Percentiles rank a stretch among this genome's conserved stretches.
phyloP scores from a whole-genome alignment of 2,888 invertebrate species.

The Alcis repandata region DNA sequence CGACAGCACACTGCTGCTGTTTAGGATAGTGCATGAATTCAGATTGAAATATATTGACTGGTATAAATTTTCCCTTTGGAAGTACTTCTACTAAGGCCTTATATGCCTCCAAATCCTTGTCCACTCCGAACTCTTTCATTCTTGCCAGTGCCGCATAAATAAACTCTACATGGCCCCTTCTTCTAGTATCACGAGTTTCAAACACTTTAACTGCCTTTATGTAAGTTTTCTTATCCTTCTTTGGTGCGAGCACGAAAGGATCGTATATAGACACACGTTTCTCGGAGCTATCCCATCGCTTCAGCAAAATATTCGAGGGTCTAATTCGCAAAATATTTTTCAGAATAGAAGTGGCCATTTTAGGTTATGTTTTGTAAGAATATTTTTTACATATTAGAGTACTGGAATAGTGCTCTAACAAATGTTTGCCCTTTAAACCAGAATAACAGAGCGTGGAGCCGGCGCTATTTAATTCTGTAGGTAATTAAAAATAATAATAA shows the following conservation, averaged over 20 bases:
- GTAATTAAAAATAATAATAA: no score
- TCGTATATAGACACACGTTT: constrained; percentile 75
- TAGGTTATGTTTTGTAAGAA: constrained; percentile 55
- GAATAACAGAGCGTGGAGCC: not conserved
- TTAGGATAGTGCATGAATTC: constrained; percentile 98
- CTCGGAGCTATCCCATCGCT: constrained; percentile 72
- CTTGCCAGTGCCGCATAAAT: constrained; percentile 95
- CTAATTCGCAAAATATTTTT: constrained; percentile 64
- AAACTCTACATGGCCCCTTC: constrained; percentile 97
- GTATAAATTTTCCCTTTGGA: constrained; percentile 95
- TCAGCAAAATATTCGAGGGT: constrained; percentile 60
- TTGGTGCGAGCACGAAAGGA: constrained; percentile 79
- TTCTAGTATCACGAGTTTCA: constrained; percentile 88
- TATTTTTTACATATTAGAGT: not conserved
- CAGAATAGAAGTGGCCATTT: constrained; percentile 72
- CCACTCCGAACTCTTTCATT: constrained; percentile 96
- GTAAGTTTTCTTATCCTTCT: constrained; percentile 89
- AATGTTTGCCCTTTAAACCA: not conserved
- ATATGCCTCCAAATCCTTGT: constrained; percentile 94
- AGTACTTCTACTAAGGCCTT: constrained; percentile 94
- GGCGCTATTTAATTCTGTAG: no score
- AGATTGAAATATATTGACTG: constrained; percentile 93
- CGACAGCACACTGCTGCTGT: constrained; percentile 97
- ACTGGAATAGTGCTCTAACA: not conserved
- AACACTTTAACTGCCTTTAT: constrained; percentile 92